Percentiles rank a stretch among this genome's conserved stretches.
Conservation (phyloP, 2,113 vertebrate genomes). For the Mustela nigripes region DNA sequence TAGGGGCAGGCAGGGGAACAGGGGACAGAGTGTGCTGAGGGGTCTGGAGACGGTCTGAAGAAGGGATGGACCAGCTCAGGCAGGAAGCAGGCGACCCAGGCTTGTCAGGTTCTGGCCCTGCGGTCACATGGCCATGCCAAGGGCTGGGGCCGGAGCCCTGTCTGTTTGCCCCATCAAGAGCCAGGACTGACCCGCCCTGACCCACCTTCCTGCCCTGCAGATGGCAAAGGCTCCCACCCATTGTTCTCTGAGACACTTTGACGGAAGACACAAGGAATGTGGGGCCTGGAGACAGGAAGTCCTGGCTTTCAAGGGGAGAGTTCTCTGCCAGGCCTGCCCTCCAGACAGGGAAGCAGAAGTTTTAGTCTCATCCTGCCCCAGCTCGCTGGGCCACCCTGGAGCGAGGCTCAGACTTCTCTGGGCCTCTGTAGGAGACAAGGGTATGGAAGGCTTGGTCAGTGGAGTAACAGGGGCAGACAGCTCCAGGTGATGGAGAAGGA, state of each 20-base stretch:
- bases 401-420: neutral
- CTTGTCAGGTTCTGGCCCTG: neutral
- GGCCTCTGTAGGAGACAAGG: neutral
- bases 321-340: slow-evolving; percentile 40
- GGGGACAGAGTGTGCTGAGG: neutral
- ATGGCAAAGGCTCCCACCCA: slow-evolving; percentile 43
- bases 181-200: neutral
- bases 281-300: slow-evolving; percentile 64
- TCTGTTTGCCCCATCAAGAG: slow-evolving; percentile 45
- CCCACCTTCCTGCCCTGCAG: slow-evolving; percentile 63
- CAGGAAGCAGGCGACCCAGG: neutral
- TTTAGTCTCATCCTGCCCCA: neutral
- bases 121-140: rapidly evolving
- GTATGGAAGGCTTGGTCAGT: neutral
- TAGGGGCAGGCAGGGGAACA: neutral
- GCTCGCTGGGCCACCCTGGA: neutral
- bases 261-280: neutral
- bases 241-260: slow-evolving; percentile 69
- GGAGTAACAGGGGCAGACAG: neutral
- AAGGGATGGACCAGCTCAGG: neutral
- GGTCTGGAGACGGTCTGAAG: neutral
- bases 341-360: neutral
- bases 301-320: neutral
- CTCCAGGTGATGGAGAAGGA: neutral
- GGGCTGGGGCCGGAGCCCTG: rapidly evolving